These are phyloP conservation scores for Agapornis canus DNA, from an alignment of 2,797 vertebrate species.

Conservation along the genomic window DNA sequence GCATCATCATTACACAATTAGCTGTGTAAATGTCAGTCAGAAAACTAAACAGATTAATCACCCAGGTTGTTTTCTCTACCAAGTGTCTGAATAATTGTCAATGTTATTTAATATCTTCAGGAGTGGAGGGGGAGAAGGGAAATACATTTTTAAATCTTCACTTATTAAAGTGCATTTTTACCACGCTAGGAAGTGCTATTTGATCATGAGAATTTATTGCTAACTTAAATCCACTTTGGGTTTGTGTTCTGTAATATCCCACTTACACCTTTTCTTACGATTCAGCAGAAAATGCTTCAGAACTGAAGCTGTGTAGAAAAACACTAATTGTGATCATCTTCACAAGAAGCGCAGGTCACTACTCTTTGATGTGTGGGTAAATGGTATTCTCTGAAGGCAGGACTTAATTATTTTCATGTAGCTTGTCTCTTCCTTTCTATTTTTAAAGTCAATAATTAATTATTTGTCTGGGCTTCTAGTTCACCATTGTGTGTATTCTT, in stretches of 20 bases:
- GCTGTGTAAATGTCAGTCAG: constrained; percentile 76
- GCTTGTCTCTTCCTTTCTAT: background rate
- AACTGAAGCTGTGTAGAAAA: background rate
- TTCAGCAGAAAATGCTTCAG: background rate
- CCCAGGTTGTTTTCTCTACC: constrained; percentile 47
- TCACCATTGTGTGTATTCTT: background rate
- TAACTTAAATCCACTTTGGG: background rate
- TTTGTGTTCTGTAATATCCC: background rate
- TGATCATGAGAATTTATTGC: background rate
- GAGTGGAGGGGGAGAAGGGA: background rate
- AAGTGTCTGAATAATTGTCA: constrained; percentile 30
- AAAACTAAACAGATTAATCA: constrained; percentile 69
- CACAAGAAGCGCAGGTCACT: background rate
- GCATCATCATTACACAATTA: constrained; percentile 79
- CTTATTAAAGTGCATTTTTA: constrained; percentile 3
- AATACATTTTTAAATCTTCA: background rate
- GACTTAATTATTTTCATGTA: background rate
- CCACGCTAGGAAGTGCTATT: background rate
- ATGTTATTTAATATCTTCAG: constrained; percentile 36
- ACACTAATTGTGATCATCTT: background rate
- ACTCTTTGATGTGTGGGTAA: constrained; percentile 6
- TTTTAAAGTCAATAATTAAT: constrained; percentile 37
- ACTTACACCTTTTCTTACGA: background rate
- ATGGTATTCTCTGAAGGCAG: background rate
- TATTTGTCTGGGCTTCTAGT: background rate